phyloP scores from a whole-genome alignment of 2,888 invertebrate genomes.

The Smittia sp. region DNA sequence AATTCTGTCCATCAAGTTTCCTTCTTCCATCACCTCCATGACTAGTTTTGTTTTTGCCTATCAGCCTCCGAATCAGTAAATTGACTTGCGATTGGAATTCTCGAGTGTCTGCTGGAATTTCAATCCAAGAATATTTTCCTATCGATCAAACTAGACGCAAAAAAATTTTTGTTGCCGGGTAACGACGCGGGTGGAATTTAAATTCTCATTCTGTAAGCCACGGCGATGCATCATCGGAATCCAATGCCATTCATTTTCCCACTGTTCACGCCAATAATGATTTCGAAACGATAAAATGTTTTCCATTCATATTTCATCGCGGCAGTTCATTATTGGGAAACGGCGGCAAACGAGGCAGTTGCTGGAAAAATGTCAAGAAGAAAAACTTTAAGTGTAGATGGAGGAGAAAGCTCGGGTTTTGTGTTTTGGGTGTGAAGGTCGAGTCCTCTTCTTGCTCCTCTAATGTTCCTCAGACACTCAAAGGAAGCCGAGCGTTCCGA shows the following conservation, averaged over 20 bases:
- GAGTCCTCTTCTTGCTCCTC: neutral
- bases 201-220: too few species aligned
- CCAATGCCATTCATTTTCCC: neutral
- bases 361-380: neutral
- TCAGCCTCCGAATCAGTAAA: neutral
- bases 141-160: neutral
- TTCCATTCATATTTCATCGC: too few species aligned
- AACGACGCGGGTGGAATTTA: too few species aligned
- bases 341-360: too few species aligned
- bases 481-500: too few species aligned
- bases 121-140: neutral
- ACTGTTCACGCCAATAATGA: too few species aligned
- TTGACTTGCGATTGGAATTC: neutral
- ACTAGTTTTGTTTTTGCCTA: neutral
- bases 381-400: neutral
- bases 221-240: too few species aligned
- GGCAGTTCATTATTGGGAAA: too few species aligned
- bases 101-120: neutral
- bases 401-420: neutral
- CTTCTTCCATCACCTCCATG: constrained; percentile 89
- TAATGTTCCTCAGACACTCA: too few species aligned
- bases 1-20: constrained; percentile 83
- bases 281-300: too few species aligned
- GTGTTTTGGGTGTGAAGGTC: neutral
- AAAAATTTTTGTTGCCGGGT: neutral